Base-by-base conservation (phyloP, 2,113 vertebrate genomes). In the Steatornis caripensis region DNA sequence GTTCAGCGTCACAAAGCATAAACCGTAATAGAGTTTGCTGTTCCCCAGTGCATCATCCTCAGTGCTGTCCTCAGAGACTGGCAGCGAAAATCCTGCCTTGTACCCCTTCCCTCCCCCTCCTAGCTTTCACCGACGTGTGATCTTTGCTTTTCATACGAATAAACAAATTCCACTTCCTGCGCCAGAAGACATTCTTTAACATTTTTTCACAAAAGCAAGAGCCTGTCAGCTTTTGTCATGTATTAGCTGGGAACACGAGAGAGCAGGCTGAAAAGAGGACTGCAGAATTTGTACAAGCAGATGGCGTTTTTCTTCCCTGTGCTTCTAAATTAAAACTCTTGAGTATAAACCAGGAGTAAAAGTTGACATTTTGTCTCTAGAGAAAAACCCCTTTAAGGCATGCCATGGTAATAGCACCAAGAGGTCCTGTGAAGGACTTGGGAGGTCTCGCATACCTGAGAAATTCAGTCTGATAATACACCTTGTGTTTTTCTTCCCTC, bases 301-400 rank as follows among this genome's bases (percentile, higher is more conserved):
- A 97, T 97, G 96, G 97, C 85, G 2, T 86, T 91, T 96, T 89
- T 84, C 84, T 70, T 96, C 89, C 90, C 75, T 93, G 55, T 95
- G 94, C 81, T 95, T 95, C 89, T 95, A 76, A 95, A 97, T 96
- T 92, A 95, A 89, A 95, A 84, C 78, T 92, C 71, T 55, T 55
- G 85, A 86, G 36, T 23, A 34, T 91, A 91, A 94, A 92, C 53
- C 45, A 29, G 74, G 64, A 95, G 80, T 80, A 87, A 94, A 94
- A 95, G 91, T 82, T 95, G 94, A 84, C 86, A 34, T 96, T 94
- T 92, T 69, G 55, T 96, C 84, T 95, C 83, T 41, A 51, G 72
- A 82, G 87, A 45, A 58, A 88, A 93, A 48, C 7, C 61, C 94
- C 74, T 87, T 87, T 6, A 43, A 86, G 96, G 76, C 90, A 45